phyloP scores from a whole-genome alignment of 2,888 invertebrate species.

The Sicus ferrugineus region DNA sequence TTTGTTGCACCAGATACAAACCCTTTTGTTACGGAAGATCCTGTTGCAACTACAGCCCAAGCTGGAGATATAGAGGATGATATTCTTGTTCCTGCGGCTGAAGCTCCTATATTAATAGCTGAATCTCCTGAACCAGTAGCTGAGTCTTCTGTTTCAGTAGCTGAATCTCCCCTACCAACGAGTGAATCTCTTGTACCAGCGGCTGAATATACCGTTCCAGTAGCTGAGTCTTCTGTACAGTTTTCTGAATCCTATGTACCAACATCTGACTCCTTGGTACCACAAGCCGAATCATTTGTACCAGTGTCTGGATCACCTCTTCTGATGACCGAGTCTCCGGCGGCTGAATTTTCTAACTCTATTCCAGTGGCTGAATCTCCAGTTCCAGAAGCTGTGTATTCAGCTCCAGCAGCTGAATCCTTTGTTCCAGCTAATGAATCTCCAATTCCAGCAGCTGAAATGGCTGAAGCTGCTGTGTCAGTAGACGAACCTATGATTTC shows the following conservation, averaged over 20 bases:
- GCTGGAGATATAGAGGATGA: background rate
- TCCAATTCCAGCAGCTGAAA: background rate
- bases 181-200: constrained; percentile 22
- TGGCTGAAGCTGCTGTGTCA: constrained; percentile 25
- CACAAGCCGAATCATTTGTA: background rate
- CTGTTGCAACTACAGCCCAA: background rate
- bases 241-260: background rate
- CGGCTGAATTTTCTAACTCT: background rate
- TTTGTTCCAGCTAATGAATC: background rate
- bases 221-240: background rate
- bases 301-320: background rate
- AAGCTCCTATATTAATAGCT: background rate
- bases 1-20: background rate
- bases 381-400: background rate
- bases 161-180: constrained; percentile 18
- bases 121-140: constrained; percentile 20
- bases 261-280: background rate
- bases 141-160: background rate
- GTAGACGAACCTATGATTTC: constrained; percentile 7
- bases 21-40: background rate
- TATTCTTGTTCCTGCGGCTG: background rate
- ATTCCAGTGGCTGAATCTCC: background rate
- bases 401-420: background rate
- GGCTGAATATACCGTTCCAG: background rate
- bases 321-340: background rate